Percentiles rank a stretch among this genome's conserved stretches.
phyloP scores from a whole-genome alignment of 2,113 vertebrate genomes.

The Syngnathoides biaculeatus region DNA sequence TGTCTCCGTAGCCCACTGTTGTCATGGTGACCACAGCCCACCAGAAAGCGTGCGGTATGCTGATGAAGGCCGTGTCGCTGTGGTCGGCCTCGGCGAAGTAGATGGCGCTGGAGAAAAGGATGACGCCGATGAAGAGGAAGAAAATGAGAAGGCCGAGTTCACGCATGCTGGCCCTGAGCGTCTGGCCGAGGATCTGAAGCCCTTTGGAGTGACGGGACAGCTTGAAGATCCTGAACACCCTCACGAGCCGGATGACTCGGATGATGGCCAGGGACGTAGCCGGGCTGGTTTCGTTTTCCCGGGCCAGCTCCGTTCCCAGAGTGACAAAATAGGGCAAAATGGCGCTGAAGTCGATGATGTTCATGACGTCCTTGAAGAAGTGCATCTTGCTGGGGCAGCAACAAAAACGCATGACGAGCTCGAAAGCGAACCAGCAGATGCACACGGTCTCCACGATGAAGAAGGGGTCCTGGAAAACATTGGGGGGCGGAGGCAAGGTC shows the following conservation, averaged over 20 bases:
- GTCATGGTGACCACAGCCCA: slow-evolving; percentile 92
- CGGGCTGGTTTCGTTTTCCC: slow-evolving; percentile 52
- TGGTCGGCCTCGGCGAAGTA: slow-evolving; percentile 87
- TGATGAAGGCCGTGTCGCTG: slow-evolving; percentile 75
- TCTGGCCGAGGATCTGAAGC: slow-evolving; percentile 86
- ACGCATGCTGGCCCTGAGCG: slow-evolving; percentile 83
- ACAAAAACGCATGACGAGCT: slow-evolving; percentile 78
- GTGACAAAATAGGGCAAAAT: slow-evolving; percentile 87
- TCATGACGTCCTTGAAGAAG: slow-evolving; percentile 89
- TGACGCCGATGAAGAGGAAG: slow-evolving; percentile 80
- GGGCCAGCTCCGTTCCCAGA: slow-evolving; percentile 76
- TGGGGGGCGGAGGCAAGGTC: slow-evolving; percentile 34
- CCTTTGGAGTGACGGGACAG: slow-evolving; percentile 85
- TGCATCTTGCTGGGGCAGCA: slow-evolving; percentile 76
- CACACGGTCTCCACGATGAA: slow-evolving; percentile 85
- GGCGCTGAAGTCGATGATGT: slow-evolving; percentile 84
- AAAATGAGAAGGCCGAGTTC: slow-evolving; percentile 87
- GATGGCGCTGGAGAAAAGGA: slow-evolving; percentile 83
- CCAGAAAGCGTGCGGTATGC: slow-evolving; percentile 88
- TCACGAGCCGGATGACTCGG: slow-evolving; percentile 82
- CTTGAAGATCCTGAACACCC: slow-evolving; percentile 86
- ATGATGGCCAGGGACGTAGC: slow-evolving; percentile 80
- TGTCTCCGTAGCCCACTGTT: slow-evolving; percentile 87
- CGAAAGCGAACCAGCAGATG: slow-evolving; percentile 88
- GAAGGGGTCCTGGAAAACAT: slow-evolving; percentile 78